Evolutionary conservation across 2,113 vertebrate species (phyloP).

Genomic region (Erythrocercus mccallii): DNA sequence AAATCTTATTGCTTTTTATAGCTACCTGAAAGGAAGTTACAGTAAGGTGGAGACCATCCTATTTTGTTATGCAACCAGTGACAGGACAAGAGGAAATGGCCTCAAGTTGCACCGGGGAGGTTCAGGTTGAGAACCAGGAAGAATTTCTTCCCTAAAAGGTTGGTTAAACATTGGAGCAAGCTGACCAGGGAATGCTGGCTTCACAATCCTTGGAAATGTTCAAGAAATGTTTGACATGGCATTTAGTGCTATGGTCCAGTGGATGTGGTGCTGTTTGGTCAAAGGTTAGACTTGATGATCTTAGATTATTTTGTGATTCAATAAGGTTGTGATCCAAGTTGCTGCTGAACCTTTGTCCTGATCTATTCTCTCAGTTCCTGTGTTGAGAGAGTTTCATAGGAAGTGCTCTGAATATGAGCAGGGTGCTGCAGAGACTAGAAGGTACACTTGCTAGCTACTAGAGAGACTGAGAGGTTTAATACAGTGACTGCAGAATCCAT

Average conservation of each 20-base stretch:
- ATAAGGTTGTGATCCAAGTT: not conserved
- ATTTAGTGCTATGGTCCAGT: not conserved
- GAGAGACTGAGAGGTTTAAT: not conserved
- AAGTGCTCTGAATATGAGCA: not conserved
- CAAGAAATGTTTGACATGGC: not conserved
- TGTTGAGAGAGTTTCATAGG: not conserved
- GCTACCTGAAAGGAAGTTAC: not conserved
- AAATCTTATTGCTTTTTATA: not conserved
- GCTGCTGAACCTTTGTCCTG: not conserved
- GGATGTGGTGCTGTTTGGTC: not conserved
- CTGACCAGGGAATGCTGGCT: not conserved
- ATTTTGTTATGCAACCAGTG: rapidly evolving
- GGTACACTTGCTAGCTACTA: not conserved
- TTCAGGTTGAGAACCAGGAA: not conserved
- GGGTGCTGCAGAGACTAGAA: not conserved
- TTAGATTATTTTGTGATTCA: not conserved
- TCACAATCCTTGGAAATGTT: not conserved
- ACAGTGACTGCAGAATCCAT: too few species aligned
- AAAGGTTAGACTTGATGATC: not conserved
- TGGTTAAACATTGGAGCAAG: not conserved
- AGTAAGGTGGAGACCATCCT: not conserved
- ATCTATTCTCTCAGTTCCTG: not conserved
- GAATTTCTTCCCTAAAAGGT: not conserved
- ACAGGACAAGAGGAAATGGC: not conserved
- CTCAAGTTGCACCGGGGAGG: not conserved